Conservation (phyloP, 2,888 invertebrate genomes). For the Lobophora halterata region DNA sequence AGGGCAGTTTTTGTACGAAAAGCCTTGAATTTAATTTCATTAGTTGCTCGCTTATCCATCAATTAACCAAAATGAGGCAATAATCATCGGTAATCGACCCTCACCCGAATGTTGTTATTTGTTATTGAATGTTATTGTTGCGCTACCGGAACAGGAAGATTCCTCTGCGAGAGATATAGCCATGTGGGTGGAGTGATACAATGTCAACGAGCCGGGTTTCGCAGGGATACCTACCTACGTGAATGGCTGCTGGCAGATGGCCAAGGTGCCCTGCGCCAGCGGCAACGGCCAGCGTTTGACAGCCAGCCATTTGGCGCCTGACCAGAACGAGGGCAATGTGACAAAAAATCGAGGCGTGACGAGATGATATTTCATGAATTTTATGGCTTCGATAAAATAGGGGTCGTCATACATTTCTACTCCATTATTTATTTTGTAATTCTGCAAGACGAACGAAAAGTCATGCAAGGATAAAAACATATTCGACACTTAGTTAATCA, state of each 20-base stretch:
- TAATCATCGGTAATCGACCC: conserved; percentile 6
- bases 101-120: conserved; percentile 19
- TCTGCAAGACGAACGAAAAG: no score
- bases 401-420: no score
- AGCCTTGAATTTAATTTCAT: conserved; percentile 18
- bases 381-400: conserved; percentile 23
- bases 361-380: conserved; percentile 29
- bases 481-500: no score
- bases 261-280: conserved; percentile 39
- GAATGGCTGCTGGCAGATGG: conserved; percentile 53
- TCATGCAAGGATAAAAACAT: no score
- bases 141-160: conserved; percentile 66
- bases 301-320: conserved; percentile 51
- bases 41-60: conserved; percentile 7
- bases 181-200: conserved; percentile 43
- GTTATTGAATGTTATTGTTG: conserved; percentile 23
- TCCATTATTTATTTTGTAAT: no score
- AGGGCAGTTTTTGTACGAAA: conserved; percentile 9
- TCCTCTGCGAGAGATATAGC: conserved; percentile 38
- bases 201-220: conserved; percentile 39
- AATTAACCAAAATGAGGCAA: conserved; percentile 13
- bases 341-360: conserved; percentile 43
- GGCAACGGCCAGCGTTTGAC: conserved; percentile 38
- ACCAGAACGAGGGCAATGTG: conserved; percentile 56
- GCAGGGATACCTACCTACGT: conserved; percentile 43